Base-by-base conservation (phyloP, 2,113 vertebrate species). In the Leucosticte australis region DNA sequence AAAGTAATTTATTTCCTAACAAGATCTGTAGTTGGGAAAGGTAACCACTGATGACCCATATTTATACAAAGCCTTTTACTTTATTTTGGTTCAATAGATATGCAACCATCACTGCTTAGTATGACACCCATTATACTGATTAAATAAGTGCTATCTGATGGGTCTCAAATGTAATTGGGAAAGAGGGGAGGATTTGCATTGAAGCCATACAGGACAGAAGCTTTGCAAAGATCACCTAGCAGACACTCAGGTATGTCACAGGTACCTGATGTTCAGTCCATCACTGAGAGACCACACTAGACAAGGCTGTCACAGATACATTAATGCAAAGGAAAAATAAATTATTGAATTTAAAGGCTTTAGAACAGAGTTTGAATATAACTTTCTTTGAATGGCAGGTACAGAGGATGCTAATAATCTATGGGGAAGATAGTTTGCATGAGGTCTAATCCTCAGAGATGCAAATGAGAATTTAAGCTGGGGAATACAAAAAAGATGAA, bases 1-100 rank as follows among this genome's bases (percentile, higher is more conserved):
- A 90, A 83, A 76, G 31, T 83, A 73, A 94, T 93, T 90, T 90
- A 57, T 93, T 92, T 87, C 85, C 44, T 79, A 87, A 89, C 37
- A 76, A 90, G 82, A 69, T 86, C 15, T 80, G 41, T 39, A 90
- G 55, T 9, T 77, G 50, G 35, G 79, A 90, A 65, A 80, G 42
- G 67, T 77, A 93, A 93, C 44, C 63, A 92, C 57, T 0, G 5
- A 53, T 80, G 82, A 77, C 75, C 90, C 81, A 4, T 50, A 79
- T 85, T 93, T 90, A 85, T 27, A 65, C 37, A 83, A 69, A 21
- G 11, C 31, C 53, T 92, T 90, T 86, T 39, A 74, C 27, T 80
- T 79, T 31, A 39, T 83, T 95, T 93, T 86, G 68, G 27, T 86
- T 80, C 95, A 85, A 50, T 47, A 87, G 41, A 47, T 62, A 49